phyloP scores from a whole-genome alignment of 2,797 vertebrate species.

The Potorous gilbertii region DNA sequence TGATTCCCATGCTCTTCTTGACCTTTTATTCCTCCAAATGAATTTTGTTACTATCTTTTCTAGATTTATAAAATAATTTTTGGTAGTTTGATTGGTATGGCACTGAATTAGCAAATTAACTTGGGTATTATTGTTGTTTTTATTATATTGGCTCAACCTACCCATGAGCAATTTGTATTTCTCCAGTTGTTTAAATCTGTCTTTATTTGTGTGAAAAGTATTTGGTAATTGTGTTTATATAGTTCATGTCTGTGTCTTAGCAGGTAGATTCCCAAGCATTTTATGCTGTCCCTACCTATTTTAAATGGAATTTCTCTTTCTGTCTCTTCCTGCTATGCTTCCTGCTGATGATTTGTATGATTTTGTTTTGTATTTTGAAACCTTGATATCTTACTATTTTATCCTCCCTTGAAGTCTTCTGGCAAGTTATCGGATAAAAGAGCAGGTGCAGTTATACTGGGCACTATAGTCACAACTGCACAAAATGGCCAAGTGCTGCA shows the following conservation, averaged over 20 bases:
- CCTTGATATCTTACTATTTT: not conserved
- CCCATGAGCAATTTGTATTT: not conserved
- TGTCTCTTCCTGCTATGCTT: not conserved
- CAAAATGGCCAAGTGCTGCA: not conserved
- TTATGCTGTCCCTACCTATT: not conserved
- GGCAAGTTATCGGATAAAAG: not conserved
- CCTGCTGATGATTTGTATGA: not conserved
- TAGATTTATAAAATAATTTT: not conserved
- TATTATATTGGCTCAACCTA: not conserved
- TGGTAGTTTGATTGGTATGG: not conserved
- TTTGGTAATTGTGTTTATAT: not conserved
- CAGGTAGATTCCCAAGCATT: not conserved
- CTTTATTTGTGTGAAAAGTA: not conserved
- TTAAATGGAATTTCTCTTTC: not conserved
- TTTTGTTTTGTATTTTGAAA: not conserved
- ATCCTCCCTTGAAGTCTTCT: not conserved
- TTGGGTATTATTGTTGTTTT: not conserved
- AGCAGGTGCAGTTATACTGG: not conserved
- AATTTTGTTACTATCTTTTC: not conserved
- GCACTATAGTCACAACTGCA: not conserved
- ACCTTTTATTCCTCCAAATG: no score
- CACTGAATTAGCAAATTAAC: not conserved
- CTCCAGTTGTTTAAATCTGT: not conserved
- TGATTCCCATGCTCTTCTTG: no score
- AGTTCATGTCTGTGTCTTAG: not conserved